Evolutionary conservation across 2,797 vertebrate genomes (phyloP), one percentile per base, ranked within the genome.

Genomic region (Cossypha dichroa): DNA sequence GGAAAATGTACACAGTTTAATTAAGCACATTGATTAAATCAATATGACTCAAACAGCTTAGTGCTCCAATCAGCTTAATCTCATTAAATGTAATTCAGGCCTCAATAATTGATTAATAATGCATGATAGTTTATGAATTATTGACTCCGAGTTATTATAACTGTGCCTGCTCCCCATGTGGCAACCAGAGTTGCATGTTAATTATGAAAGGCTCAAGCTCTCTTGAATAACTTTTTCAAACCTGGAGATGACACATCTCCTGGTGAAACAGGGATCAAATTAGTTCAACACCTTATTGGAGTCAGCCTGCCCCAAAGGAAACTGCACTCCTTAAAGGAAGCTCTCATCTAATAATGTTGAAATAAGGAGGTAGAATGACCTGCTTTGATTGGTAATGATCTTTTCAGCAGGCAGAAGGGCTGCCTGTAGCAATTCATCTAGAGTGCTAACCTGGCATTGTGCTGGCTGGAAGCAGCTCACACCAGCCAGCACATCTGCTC

Each of bases 101-200:
- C 97, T 97, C 88, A 33, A 98, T 98, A 98, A 98, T 98, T 98
- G 98, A 98, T 98, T 98, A 98, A 98, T 98, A 98, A 98, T 98
- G 97, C 97, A 98, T 98, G 98, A 97, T 98, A 96, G 45, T 97
- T 98, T 98, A 97, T 98, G 98, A 98, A 97, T 98, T 98, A 98
- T 98, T 98, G 98, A 98, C 98, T 98, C 90, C 55, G 31, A 97
- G 95, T 97, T 98, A 97, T 98, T 97, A 96, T 97, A 97, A 97
- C 97, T 95, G 94, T 97, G 96, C 84, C 91, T 86, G 91, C 92
- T 97, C 96, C 93, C 88, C 74, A 80, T 90, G 15, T 94, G 79
- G 95, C 88, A 97, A 85, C 94, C 83, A 79, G 76, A 68, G 88
- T 96, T 97, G 96, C 97, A 96, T 97, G 96, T 97, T 98, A 98